Base-by-base conservation (phyloP, 2,113 vertebrate species). In the Eidolon helvum region DNA sequence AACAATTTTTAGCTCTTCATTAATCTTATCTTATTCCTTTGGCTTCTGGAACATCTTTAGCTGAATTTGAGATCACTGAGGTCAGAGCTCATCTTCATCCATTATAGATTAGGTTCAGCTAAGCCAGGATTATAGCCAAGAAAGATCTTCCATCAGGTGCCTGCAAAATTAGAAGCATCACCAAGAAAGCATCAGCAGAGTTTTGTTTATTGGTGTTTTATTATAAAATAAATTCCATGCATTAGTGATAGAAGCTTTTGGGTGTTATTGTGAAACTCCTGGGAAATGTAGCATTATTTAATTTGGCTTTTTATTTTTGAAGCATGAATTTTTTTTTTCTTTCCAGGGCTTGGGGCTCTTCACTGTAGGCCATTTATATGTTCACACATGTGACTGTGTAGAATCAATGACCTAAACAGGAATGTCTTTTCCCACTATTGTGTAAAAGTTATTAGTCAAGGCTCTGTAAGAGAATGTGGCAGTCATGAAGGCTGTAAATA, bases 21-120 rank as follows among this genome's bases (percentile, higher is more conserved):
- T 85, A 75, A 93, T 97, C 84, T 93, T 96, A 95, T 38, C 79
- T 87, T 96, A 55, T 97, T 96, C 40, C 78, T 95, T 93, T 96
- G 85, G 85, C 40, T 95, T 87, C 82, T 78, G 82, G 77, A 53
- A 83, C 61, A 33, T 85, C 85, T 77, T 90, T 83, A 72, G 61
- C n/a, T 72, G 45, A 78, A 59, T 84, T 57, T 86, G 19, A 85
- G 95, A 86, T 86, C 90, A 94, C 68, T 87, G 63, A 95, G 69
- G 92, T 96, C 84, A 94, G 43, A 68, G 85, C 85, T 91, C 59
- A 14, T 85, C 77, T 40, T 5, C 95, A 84, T 92, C 19, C n/a
- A 66, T 38, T 38, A 57, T 77, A 96, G 85, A 78, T 57, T 57
- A 38, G 87, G 61, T 86, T n/a, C 88, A 45, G 10, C 61, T 92